Conservation (phyloP, 2,888 invertebrate genomes). For the Amiota communis region DNA sequence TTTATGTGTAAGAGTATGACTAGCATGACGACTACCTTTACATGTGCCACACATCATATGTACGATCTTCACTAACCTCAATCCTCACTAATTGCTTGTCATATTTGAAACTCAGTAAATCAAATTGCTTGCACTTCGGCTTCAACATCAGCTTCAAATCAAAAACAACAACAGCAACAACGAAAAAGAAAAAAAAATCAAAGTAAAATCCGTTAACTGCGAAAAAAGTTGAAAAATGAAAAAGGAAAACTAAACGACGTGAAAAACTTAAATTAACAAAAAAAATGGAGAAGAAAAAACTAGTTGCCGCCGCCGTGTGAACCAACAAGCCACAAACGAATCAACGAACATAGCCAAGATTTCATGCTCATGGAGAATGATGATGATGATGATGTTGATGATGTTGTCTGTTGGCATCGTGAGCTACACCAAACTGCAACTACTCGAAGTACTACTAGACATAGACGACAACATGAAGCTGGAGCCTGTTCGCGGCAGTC, state of each 20-base stretch:
- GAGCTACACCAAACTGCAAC: background rate
- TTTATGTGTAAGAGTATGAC: too few relatives aligned
- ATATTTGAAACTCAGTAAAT: constrained; percentile 40
- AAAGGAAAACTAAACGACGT: background rate
- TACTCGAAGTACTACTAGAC: background rate
- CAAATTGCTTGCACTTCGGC: constrained; percentile 47
- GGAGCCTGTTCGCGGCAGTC: constrained; percentile 49
- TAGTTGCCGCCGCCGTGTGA: constrained; percentile 60
- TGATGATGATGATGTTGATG: too few relatives aligned
- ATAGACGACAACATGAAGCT: constrained; percentile 1
- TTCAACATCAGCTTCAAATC: constrained; percentile 31
- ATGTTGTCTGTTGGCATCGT: background rate
- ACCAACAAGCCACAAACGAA: constrained; percentile 41
- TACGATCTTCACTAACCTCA: constrained; percentile 53
- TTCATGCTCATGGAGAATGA: background rate
- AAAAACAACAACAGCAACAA: too few relatives aligned
- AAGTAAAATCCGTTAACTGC: constrained; percentile 14
- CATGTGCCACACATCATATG: background rate
- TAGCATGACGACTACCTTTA: background rate
- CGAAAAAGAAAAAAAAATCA: background rate
- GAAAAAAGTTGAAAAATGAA: constrained; percentile 11
- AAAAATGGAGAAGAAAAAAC: constrained; percentile 48
- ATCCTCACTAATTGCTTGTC: constrained; percentile 66
- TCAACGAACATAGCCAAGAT: constrained; percentile 14
- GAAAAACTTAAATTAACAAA: background rate